Evolutionary conservation across 1,140 invertebrate species (phyloP), one percentile per base, ranked within the genome.

Genomic region (Lasioglossum albipes): DNA sequence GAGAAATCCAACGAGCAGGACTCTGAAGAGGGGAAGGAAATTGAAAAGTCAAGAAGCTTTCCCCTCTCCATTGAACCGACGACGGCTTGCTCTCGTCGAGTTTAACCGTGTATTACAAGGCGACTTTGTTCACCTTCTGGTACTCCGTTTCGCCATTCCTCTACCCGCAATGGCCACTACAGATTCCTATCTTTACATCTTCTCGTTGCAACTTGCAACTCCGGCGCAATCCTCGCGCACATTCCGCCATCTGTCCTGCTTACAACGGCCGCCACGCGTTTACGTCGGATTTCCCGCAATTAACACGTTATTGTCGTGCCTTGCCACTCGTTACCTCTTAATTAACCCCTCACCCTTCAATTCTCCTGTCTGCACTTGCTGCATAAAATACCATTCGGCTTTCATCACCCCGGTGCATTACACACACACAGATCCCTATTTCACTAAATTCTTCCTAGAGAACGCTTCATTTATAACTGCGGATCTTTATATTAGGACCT

Each of bases 21-120:
- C 76, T 68, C 62, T 73, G 73, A 75, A 73, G 71, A 75, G 65
- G 41, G 75, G 71, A 83, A 82, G 86, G 82, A 88, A 88, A 88
- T 89, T 87, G 87, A 88, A 88, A 88, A 89, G 84, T 89, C 86
- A 88, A 88, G 82, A 89, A 81, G 80, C 73, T 61, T 2, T 57
- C 64, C 57, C 70, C 62, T 31, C 67, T 2, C 20, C 13, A 16
- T 42, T 13, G 16, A 5, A 6, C 57, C 67, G 4, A 2, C 67
- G 4, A 2, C 52, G 18, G 16, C 75, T 52, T 70, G 54, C 70
- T 84, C 71, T 61, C 27, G 74, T 3, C 36, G 65, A 87, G 81
- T 87, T 84, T 72, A 86, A 87, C 85, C 82, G 79, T 81, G 82
- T 79, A 84, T 69, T 79, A 76, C 77, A 76, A 83, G 75, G 54